These are phyloP conservation scores for Aphidius ervi DNA, from an alignment of 1,140 invertebrate species.

Conservation along the genomic window DNA sequence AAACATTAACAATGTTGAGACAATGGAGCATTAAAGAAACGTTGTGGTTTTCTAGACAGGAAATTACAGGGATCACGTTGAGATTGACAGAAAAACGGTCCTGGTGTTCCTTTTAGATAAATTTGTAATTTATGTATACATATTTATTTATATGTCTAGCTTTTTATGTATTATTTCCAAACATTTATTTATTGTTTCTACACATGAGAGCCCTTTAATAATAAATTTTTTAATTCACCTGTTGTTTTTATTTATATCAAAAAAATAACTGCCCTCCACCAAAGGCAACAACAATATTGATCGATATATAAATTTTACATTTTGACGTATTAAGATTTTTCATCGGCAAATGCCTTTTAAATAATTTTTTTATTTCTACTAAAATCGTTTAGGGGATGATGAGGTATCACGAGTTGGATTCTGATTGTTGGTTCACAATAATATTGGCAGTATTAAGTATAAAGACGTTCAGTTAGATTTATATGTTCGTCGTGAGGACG, in stretches of 20 bases:
- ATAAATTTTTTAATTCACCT: background rate
- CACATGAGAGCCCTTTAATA: slow-evolving; percentile 7
- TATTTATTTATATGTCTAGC: background rate
- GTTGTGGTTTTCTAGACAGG: slow-evolving; percentile 51
- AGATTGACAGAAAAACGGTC: slow-evolving; percentile 54
- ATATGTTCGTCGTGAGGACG: slow-evolving; percentile 35
- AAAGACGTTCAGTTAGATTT: slow-evolving; percentile 48
- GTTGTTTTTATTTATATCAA: too few relatives aligned
- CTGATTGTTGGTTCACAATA: slow-evolving; percentile 30
- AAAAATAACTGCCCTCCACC: too few relatives aligned
- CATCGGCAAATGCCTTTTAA: background rate
- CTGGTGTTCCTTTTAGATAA: slow-evolving; percentile 18
- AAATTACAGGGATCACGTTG: slow-evolving; percentile 54
- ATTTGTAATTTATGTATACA: background rate
- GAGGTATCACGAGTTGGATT: background rate
- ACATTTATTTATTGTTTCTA: slow-evolving; percentile 9
- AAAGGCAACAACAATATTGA: too few relatives aligned
- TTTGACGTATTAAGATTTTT: background rate
- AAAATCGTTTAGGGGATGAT: background rate
- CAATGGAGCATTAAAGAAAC: slow-evolving; percentile 53
- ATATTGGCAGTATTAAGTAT: slow-evolving; percentile 50
- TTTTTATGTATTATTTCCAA: slow-evolving; percentile 1
- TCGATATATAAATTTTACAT: background rate
- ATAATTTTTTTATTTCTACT: too few relatives aligned
- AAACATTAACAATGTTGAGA: slow-evolving; percentile 35